Percentiles rank a stretch among this genome's conserved stretches.
These are phyloP conservation scores for Marmota monax DNA, from an alignment of 2,113 vertebrate genomes.

Conservation along the genomic window DNA sequence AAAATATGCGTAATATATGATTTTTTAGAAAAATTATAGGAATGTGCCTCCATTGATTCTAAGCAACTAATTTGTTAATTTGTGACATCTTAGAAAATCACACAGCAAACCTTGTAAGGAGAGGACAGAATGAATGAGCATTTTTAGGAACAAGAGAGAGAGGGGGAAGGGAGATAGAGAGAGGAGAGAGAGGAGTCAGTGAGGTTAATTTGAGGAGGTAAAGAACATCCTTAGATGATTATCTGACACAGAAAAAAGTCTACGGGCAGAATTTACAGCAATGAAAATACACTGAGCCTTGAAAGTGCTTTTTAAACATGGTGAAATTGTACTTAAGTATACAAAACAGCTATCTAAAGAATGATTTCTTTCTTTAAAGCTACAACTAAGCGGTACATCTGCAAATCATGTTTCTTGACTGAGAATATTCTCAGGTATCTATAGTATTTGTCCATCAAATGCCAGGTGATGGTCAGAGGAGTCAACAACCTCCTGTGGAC, in stretches of 20 bases:
- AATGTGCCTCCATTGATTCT: neutral
- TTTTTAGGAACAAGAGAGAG: neutral
- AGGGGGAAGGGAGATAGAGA: neutral
- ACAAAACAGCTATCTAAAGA: constrained; percentile 32
- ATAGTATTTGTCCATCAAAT: neutral
- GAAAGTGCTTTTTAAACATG: neutral
- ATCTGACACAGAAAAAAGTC: neutral
- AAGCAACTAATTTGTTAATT: neutral
- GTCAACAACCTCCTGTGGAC: neutral
- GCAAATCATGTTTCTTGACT: neutral
- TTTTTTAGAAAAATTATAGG: neutral
- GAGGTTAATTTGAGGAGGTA: neutral
- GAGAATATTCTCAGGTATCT: neutral
- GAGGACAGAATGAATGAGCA: neutral
- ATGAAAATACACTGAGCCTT: neutral
- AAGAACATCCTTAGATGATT: neutral
- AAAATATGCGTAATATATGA: neutral
- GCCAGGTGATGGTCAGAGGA: neutral
- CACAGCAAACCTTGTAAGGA: neutral
- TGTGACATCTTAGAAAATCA: neutral
- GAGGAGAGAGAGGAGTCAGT: neutral
- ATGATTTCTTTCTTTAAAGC: neutral
- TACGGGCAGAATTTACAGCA: neutral
- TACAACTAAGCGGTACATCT: neutral
- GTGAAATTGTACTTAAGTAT: constrained; percentile 25